A percentile compares a stretch with the other conserved stretches of the same genome.
Evolutionary conservation across 2,888 invertebrate species (phyloP).

Genomic region (Nezara viridula): DNA sequence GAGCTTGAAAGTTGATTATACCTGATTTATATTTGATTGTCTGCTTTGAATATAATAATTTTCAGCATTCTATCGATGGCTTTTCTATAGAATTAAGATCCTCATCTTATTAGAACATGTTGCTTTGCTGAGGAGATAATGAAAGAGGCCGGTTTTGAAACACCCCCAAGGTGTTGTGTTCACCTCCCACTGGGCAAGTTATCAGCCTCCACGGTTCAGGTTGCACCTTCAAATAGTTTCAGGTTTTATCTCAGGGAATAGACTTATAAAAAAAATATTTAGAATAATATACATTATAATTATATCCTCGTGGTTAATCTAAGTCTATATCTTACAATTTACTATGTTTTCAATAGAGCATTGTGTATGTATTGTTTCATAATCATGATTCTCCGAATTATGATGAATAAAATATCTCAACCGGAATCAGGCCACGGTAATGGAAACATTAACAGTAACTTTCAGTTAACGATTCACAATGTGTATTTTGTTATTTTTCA

Average conservation of each 20-base stretch:
- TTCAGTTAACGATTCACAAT: no score
- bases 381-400: no score
- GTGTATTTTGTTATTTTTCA: no score
- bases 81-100: slow-evolving; percentile 9
- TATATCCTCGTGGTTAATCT: no score
- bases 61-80: background rate
- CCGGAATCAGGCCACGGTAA: no score
- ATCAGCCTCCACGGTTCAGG: background rate
- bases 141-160: slow-evolving; percentile 6
- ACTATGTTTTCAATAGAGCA: no score
- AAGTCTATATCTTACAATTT: no score
- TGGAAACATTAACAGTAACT: no score
- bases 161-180: slow-evolving; percentile 24
- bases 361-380: no score
- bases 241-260: background rate
- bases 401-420: no score
- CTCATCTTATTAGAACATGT: slow-evolving; percentile 19
- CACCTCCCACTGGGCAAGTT: background rate
- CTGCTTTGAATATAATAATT: background rate
- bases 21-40: background rate
- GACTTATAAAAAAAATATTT: background rate
- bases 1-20: background rate
- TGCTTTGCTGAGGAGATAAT: slow-evolving; percentile 1
- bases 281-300: no score
- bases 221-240: background rate